Evolutionary conservation across 2,797 vertebrate genomes (phyloP).

Genomic region (Halcyon chelicuti): DNA sequence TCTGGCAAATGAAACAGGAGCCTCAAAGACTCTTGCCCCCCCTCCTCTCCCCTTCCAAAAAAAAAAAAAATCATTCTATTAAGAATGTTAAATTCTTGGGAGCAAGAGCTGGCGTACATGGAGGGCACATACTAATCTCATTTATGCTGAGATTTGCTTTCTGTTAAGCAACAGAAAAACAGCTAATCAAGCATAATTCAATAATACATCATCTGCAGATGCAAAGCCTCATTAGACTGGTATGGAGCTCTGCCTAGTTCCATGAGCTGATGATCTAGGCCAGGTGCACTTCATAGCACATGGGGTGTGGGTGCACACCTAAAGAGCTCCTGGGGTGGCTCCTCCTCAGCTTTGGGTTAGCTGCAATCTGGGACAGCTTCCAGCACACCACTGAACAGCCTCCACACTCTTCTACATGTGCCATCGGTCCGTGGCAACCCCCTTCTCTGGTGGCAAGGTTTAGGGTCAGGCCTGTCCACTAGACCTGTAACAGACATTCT

Average conservation of each 20-base stretch:
- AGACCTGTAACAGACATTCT: no score
- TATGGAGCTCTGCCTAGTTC: constrained; percentile 35
- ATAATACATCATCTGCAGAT: constrained; percentile 69
- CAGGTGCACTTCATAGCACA: constrained; percentile 32
- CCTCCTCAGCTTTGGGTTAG: constrained; percentile 5
- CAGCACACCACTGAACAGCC: neutral
- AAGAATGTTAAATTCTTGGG: constrained; percentile 59
- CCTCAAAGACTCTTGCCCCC: neutral
- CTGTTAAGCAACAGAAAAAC: constrained; percentile 71
- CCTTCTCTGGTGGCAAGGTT: neutral
- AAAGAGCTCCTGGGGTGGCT: neutral
- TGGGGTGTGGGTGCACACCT: constrained; percentile 22
- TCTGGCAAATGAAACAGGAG: constrained; percentile 65
- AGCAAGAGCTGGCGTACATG: constrained; percentile 33
- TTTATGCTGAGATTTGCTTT: constrained; percentile 72
- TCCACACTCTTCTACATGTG: neutral
- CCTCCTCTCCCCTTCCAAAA: neutral
- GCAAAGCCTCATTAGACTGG: constrained; percentile 46
- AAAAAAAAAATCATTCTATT: constrained; percentile 24
- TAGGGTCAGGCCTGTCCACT: no score
- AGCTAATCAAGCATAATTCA: constrained; percentile 73
- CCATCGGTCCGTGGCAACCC: neutral
- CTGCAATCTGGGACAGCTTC: constrained; percentile 14
- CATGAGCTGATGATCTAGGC: constrained; percentile 28
- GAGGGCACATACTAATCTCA: constrained; percentile 67